Evolutionary conservation across 2,888 invertebrate species (phyloP), one percentile per base, ranked within the genome.

Genomic region (Chalcis sispes): DNA sequence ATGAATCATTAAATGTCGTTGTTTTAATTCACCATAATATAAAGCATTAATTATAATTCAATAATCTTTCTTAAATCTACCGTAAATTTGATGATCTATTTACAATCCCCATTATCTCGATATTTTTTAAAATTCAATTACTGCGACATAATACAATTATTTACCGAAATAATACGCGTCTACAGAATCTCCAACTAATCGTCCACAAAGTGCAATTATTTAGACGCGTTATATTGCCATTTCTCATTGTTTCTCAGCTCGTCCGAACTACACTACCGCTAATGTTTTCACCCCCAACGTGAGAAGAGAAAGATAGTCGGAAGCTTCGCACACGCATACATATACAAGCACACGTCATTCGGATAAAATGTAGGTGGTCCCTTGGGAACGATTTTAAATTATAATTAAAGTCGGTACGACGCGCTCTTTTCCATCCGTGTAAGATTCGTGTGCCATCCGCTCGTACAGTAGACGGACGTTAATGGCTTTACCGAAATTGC

Each of bases 331-430:
- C 13, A 25, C 71, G 27, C 42, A 48, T 36, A 46, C 67, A 61
- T n/a, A n/a, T n/a, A n/a, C n/a, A n/a, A n/a, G n/a, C n/a, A n/a
- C n/a, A n/a, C n/a, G n/a, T n/a, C n/a, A n/a, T n/a, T n/a, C 58
- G 20, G 66, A 79, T 81, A 80, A 81, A 83, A 86, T 84, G 87
- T 87, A 87, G 88, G 87, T 88, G 88, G 87, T 88, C 87, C 80
- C 82, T 77, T 79, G 81, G 83, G 84, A 83, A 85, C 82, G 84
- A 86, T 86, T 87, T 87, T 86, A 87, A 88, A 87, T 87, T 86
- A 87, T 87, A 88, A 87, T 87, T 87, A 86, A 87, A 86, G 83
- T 84, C 84, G 32, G 54, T 42, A 50, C 52, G 4, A 20, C 69
- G 83, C 82, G 80, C 82, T 85, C 85, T 85, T 85, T 84, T 81